phyloP scores from a whole-genome alignment of 2,888 invertebrate species.

The Oscheius sp. region DNA sequence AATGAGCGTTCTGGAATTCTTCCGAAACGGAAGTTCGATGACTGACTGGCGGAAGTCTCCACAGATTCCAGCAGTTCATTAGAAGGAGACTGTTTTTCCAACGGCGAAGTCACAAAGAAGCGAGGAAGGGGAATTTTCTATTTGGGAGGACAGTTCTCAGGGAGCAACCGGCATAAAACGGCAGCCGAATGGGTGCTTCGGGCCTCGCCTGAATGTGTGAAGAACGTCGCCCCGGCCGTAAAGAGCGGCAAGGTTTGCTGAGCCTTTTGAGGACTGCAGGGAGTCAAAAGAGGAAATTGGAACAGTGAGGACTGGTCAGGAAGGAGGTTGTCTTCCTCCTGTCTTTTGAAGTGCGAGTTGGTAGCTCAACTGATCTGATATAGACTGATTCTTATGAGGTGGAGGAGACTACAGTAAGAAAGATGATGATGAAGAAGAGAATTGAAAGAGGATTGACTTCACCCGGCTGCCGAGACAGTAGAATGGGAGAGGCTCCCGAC shows the following conservation, averaged over 20 bases:
- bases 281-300: not conserved
- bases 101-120: too few relatives aligned
- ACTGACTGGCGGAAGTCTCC: too few relatives aligned
- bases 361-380: too few relatives aligned
- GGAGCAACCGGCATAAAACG: slow-evolving; percentile 21
- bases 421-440: not conserved
- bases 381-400: too few relatives aligned
- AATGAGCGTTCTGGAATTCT: too few relatives aligned
- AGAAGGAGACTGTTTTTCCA: too few relatives aligned
- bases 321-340: too few relatives aligned
- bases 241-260: slow-evolving; percentile 16
- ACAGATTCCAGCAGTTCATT: too few relatives aligned
- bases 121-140: not conserved
- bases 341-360: too few relatives aligned
- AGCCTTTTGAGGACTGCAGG: not conserved
- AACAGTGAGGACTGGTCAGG: too few relatives aligned
- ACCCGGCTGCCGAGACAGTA: not conserved
- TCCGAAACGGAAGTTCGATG: too few relatives aligned
- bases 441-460: not conserved
- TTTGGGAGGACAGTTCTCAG: slow-evolving; percentile 1
- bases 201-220: slow-evolving; percentile 19
- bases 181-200: slow-evolving; percentile 28
- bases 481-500: not conserved
- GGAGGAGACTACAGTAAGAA: not conserved
- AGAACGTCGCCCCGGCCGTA: slow-evolving; percentile 15